phyloP scores from a whole-genome alignment of 2,113 vertebrate genomes.

The Petromus typicus region DNA sequence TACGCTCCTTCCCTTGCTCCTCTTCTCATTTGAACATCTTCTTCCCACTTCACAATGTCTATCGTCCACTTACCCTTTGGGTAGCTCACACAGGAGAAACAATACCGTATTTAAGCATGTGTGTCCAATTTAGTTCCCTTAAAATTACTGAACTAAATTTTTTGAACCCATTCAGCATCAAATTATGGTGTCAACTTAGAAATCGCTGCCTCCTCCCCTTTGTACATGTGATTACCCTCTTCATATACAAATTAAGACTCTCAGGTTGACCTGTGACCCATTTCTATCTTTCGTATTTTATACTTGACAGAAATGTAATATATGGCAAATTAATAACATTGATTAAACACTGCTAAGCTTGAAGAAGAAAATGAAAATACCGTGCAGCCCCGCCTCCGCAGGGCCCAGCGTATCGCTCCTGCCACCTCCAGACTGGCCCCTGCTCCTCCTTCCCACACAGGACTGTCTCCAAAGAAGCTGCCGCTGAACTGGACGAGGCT shows the following conservation, averaged over 20 bases:
- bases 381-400: neutral
- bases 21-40: neutral
- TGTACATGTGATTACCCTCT: neutral
- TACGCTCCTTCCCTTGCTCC: neutral
- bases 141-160: neutral
- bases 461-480: slow-evolving; percentile 4
- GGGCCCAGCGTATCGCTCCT: neutral
- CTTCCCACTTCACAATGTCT: neutral
- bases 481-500: neutral
- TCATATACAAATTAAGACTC: neutral
- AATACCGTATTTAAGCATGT: neutral
- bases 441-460: neutral
- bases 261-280: neutral
- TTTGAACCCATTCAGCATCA: neutral
- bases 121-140: neutral
- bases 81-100: neutral
- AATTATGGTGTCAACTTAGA: neutral
- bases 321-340: neutral
- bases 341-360: neutral
- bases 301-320: neutral
- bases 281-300: slow-evolving; percentile 3
- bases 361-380: slow-evolving; percentile 45
- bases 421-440: neutral
- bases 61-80: neutral
- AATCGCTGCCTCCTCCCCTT: neutral